These are phyloP conservation scores for Hystrix brachyura DNA, from an alignment of 2,113 vertebrate species.

Conservation along the genomic window DNA sequence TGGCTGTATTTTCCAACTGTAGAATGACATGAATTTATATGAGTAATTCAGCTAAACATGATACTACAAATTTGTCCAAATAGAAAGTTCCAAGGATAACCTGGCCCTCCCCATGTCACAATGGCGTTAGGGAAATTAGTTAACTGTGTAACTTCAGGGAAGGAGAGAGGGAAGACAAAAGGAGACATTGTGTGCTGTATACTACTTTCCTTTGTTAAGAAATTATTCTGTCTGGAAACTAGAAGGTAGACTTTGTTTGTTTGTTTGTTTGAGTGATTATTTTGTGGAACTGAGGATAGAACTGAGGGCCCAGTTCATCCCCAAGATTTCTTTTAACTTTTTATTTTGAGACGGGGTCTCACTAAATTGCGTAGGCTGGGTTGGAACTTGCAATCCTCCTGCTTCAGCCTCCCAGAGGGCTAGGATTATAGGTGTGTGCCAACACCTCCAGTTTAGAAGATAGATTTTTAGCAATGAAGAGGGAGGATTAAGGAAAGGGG, in stretches of 20 bases:
- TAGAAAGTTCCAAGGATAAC: not conserved
- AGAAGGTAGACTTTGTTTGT: not conserved
- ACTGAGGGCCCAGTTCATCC: not conserved
- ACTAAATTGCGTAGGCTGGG: not conserved
- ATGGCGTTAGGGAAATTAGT: not conserved
- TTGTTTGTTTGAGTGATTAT: not conserved
- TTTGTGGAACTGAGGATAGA: not conserved
- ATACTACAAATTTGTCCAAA: slow-evolving; percentile 2
- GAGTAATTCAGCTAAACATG: slow-evolving; percentile 7
- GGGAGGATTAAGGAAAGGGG: not conserved
- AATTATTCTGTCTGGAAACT: not conserved
- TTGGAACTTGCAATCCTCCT: not conserved
- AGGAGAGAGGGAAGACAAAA: not conserved
- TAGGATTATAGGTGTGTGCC: not conserved
- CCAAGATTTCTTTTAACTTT: not conserved
- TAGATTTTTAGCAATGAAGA: not conserved
- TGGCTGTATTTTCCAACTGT: slow-evolving; percentile 7
- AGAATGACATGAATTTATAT: not conserved
- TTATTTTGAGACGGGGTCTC: not conserved
- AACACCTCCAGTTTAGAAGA: not conserved
- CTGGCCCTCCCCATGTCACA: not conserved
- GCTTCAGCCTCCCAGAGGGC: not conserved
- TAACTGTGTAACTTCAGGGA: not conserved
- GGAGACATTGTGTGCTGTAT: not conserved
- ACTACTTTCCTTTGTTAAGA: not conserved